These are phyloP conservation scores for Notothenia rossii DNA, from an alignment of 2,113 vertebrate species.

Conservation along the genomic window DNA sequence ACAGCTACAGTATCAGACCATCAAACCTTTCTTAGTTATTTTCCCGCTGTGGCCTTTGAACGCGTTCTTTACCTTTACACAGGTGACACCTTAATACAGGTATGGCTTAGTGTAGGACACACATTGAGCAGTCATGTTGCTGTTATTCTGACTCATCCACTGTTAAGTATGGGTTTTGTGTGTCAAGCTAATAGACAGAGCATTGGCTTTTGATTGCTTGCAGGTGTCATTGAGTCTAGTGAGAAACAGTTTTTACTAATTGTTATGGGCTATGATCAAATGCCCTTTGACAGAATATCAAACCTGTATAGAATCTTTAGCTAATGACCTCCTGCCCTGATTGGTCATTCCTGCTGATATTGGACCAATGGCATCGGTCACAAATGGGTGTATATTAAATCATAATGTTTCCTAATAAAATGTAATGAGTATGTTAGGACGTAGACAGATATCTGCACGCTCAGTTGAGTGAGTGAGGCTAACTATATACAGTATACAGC, in stretches of 20 bases:
- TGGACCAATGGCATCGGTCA: not conserved
- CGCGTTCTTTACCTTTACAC: not conserved
- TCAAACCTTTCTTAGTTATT: not conserved
- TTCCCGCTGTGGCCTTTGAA: not conserved
- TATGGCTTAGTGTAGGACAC: constrained; percentile 9
- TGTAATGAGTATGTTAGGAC: not conserved
- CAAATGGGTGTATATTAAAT: not conserved
- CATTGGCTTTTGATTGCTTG: not conserved
- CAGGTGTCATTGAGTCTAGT: not conserved
- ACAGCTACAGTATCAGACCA: not conserved
- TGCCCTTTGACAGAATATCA: not conserved
- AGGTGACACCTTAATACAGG: not conserved
- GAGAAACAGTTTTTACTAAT: not conserved
- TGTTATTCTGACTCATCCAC: not conserved
- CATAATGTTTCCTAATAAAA: not conserved
- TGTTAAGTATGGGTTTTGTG: not conserved
- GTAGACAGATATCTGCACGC: not conserved
- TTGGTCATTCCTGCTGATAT: not conserved
- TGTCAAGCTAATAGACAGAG: not conserved
- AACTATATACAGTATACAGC: too few species aligned
- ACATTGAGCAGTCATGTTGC: not conserved
- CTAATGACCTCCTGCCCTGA: not conserved
- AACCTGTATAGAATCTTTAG: too few species aligned
- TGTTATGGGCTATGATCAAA: not conserved
- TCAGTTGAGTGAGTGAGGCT: not conserved